Base-by-base conservation (phyloP, 2,113 vertebrate species). In the Otis tarda region DNA sequence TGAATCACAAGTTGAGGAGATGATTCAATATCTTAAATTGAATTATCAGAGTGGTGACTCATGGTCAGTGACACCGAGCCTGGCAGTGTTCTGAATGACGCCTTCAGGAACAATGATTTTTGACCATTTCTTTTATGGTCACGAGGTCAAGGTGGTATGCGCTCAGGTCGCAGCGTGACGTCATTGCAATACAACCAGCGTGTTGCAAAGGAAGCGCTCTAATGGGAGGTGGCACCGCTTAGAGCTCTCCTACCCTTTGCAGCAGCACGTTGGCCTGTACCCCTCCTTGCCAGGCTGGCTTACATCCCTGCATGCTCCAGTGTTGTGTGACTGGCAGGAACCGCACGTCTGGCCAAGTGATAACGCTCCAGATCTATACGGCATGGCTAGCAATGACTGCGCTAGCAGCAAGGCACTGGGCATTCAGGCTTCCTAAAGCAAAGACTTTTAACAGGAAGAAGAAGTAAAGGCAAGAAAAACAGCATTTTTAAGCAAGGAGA, bases 41-140 rank as follows among this genome's bases (percentile, higher is more conserved):
- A n/a, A 28, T 93, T 93, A 91, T 94, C 90, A 91, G 45, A 55
- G 87, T 87, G 83, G 91, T 94, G 91, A 96, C 70, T 95, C 81
- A 86, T 16, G n/a, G 68, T 59, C 75, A 83, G 65, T 90, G 91
- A 95, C 76, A 95, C 45, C 25, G 33, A 63, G 56, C 53, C 64
- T 90, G 82, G 64, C 78, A 77, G 31, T 27, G 12, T 56, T 91
- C 67, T 87, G 49, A 87, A 74, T 18, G 70, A 77, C 45, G 67
- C 67, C 89, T 92, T 84, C 43, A 93, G 55, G 60, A 94, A 41
- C 43, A 91, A 78, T 45, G 65, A 8, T 22, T 70, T 64, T 79
- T 76, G 67, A 45, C 79, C 18, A 18, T 56, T 88, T 69, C 65
- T 70, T 22, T 60, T 28, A 27, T 3, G 37, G 49, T 53, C 31